These are phyloP conservation scores for Norana najaformis DNA, from an alignment of 2,888 invertebrate species.

Conservation along the genomic window DNA sequence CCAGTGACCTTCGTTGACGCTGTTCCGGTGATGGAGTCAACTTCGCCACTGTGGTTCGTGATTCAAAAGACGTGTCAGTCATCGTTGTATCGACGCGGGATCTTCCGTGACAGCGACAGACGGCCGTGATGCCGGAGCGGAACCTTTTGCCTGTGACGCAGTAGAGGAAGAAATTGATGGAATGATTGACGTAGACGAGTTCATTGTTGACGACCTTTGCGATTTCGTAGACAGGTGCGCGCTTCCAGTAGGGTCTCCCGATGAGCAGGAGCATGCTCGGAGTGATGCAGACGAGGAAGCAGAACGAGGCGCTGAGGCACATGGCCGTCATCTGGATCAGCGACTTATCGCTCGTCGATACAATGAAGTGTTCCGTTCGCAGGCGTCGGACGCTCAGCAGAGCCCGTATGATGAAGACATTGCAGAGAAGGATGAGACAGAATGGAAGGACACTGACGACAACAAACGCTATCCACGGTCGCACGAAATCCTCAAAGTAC, in stretches of 20 bases:
- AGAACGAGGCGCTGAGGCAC: slow-evolving; percentile 47
- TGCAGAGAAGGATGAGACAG: slow-evolving; percentile 44
- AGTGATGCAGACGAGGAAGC: slow-evolving; percentile 46
- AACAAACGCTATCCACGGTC: slow-evolving; percentile 47
- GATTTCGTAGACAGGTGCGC: slow-evolving; percentile 33
- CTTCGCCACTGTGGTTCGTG: background rate
- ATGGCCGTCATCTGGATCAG: slow-evolving; percentile 42
- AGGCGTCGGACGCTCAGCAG: slow-evolving; percentile 36
- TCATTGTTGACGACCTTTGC: slow-evolving; percentile 41
- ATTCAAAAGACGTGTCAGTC: background rate
- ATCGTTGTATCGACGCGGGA: background rate
- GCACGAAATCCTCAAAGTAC: slow-evolving; percentile 45
- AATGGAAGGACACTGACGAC: slow-evolving; percentile 43
- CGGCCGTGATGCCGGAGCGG: slow-evolving; percentile 24
- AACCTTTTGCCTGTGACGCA: slow-evolving; percentile 42
- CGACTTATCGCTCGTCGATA: slow-evolving; percentile 30
- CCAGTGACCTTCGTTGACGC: background rate
- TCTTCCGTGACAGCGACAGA: background rate
- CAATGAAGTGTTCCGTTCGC: slow-evolving; percentile 20
- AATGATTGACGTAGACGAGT: slow-evolving; percentile 42
- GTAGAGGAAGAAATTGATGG: slow-evolving; percentile 45
- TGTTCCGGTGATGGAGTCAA: background rate
- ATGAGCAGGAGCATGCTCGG: slow-evolving; percentile 48
- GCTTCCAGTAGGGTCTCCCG: slow-evolving; percentile 45
- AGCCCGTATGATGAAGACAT: slow-evolving; percentile 44